Base-by-base conservation (phyloP, 2,797 vertebrate genomes). In the Thunnus albacares region DNA sequence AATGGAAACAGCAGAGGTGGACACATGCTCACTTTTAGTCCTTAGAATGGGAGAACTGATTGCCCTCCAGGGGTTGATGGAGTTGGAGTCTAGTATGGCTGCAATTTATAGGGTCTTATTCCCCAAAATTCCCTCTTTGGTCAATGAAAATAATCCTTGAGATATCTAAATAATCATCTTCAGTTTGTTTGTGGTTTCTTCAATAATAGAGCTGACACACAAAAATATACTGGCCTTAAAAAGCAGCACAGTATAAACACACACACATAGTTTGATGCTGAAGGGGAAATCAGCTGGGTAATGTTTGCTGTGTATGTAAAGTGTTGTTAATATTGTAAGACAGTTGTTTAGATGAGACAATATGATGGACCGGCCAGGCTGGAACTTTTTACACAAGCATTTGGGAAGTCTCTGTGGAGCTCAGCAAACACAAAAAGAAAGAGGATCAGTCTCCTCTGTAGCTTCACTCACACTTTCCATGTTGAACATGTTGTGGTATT, bases 291-390 rank as follows among this genome's bases (percentile, higher is more conserved):
- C 6, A 45, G 47, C 55, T 56, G 61, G 13, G 26, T 55, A 20
- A 56, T 53, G 26, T 72, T 58, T 58, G 22, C 52, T 57, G 20
- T 57, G 18, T 13, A 22, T 41, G 53, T 3, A 45, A 0, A 41
- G 45, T 60, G 8, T 47, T 56, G 49, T 69, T 67, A 47, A 38
- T 43, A 61, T 20, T 28, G 28, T 20, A 35, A 41, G 41, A 24
- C 20, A 60, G 41, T 35, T 72, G 67, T 71, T 76, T 63, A 60
- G 4, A 17, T 47, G 63, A 57, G 26, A 60, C 41, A 24, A 24
- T 22, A 28, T 33, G 30, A 56, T 6, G 13, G 47, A n/a, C 6
- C 12, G 38, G 17, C 45, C 26, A 15, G 17, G 65, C 15, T 5
- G 17, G 52, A 56, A 60, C 24, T 15, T 33, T 77, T 75, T 30